Percentiles rank a stretch among this genome's conserved stretches.
phyloP scores from a whole-genome alignment of 2,797 vertebrate genomes.

The Crocodylus rhombifer region DNA sequence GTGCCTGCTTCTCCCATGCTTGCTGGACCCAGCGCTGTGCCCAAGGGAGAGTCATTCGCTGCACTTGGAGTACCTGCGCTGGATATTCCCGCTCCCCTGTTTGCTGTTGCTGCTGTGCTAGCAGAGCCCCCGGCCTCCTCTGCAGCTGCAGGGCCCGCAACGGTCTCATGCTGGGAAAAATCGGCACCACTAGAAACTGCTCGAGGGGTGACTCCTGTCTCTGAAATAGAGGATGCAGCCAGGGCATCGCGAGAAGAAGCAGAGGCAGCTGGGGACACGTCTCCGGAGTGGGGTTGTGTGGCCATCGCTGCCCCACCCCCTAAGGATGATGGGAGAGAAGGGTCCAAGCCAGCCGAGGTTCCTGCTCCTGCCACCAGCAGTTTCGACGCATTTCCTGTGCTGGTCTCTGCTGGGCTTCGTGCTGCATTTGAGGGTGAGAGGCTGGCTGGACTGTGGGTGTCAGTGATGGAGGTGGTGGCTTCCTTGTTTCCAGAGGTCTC shows the following conservation, averaged over 20 bases:
- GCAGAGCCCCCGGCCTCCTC: not conserved
- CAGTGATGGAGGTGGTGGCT: no score
- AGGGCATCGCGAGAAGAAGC: not conserved
- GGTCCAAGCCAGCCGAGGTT: not conserved
- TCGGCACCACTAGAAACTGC: not conserved
- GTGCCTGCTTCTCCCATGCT: not conserved
- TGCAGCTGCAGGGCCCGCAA: not conserved
- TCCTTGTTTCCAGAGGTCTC: no score
- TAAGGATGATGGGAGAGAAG: not conserved
- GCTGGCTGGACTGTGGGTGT: no score
- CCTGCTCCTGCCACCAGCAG: not conserved
- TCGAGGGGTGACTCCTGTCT: not conserved
- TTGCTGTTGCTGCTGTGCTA: not conserved
- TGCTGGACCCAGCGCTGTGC: not conserved
- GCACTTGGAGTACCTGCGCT: no score
- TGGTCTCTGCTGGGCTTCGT: not conserved
- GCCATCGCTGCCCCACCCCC: not conserved
- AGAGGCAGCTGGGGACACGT: not conserved
- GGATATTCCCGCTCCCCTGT: not conserved
- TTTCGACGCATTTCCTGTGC: not conserved
- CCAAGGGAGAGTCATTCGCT: not conserved
- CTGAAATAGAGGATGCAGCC: not conserved
- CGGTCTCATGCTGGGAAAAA: accelerated
- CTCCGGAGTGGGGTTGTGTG: not conserved
- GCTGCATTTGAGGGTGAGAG: no score